Evolutionary conservation across 2,888 invertebrate species (phyloP), one percentile per base, ranked within the genome.

Genomic region (Thecocarcelia acutangulata): DNA sequence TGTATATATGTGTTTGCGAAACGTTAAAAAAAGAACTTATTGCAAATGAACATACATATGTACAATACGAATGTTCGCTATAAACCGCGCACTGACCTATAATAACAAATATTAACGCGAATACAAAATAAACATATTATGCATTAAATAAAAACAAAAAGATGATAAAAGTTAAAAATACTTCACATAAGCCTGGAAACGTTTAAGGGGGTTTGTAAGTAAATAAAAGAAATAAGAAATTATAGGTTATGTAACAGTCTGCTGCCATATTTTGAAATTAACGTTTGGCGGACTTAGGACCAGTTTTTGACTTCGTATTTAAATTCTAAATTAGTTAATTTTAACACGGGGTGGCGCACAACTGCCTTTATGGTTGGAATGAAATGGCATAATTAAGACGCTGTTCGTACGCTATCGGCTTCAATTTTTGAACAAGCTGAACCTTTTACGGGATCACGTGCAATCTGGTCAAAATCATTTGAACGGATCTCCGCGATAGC

Each of bases 31-130:
- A 63, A 61, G 9, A 69, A 70, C 28, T 15, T 64, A 58, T 42
- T 58, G 37, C 58, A 64, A 64, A 44, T 61, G 3, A 8, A 33
- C 9, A 8, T 33, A 33, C 9, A 8, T 33, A 33, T 33, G 33
- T 33, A 33, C 9, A 8, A 15, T 17, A 46, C 5, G 46, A 1
- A 56, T 8, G 33, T 33, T 24, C 2, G 70, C 74, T 66, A 72
- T 75, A 75, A 78, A 66, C 24, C 78, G 82, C 82, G 82, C 74
- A 82, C 82, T 82, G 82, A 82, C 82, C 82, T 78, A 82, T 82
- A 82, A 82, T 82, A 78, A 82, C 78, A 82, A 82, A 78, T 73
- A 73, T 76, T 40, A 69, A 46, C 61, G 76, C 52, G 54, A 46
- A 68, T 54, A 68, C 50, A 59, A 68, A 76, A 76, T 52, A 68